A percentile compares a stretch with the other conserved stretches of the same genome.
These are phyloP conservation scores for Kryptopterus vitreolus DNA, from an alignment of 2,797 vertebrate genomes.

Conservation along the genomic window DNA sequence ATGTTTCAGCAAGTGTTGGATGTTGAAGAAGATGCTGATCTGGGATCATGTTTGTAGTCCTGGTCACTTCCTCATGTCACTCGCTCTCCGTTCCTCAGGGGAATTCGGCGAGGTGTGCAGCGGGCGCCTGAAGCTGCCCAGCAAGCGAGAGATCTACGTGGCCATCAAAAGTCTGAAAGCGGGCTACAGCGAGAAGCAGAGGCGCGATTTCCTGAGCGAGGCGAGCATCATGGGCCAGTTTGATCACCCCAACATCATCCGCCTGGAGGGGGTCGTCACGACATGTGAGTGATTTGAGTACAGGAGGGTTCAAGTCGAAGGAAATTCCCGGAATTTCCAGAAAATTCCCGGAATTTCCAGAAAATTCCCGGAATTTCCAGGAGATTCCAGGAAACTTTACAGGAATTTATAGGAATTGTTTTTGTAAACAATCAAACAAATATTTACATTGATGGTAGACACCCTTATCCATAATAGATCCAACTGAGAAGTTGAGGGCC, in stretches of 20 bases:
- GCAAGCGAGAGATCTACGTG: conserved; percentile 78
- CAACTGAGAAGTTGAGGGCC: no score
- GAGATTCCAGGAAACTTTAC: no score
- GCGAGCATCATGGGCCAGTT: conserved; percentile 83
- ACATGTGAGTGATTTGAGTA: conserved; percentile 71
- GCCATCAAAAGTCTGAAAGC: conserved; percentile 81
- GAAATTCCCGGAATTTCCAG: no score
- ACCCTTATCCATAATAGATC: no score
- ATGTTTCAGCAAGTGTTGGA: background rate
- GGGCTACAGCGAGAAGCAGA: conserved; percentile 78
- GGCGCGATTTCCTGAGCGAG: conserved; percentile 78
- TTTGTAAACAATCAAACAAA: no score
- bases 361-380: no score
- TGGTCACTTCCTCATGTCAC: background rate
- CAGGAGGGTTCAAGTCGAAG: no score
- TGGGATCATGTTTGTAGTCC: no score
- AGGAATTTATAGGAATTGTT: no score
- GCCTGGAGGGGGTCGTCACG: conserved; percentile 79
- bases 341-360: no score
- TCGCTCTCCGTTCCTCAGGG: conserved; percentile 19
- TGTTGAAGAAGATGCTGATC: no score
- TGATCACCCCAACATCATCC: conserved; percentile 80
- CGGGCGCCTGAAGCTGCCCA: conserved; percentile 56
- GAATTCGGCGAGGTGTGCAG: conserved; percentile 59
- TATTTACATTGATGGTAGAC: no score